Evolutionary conservation across 2,113 vertebrate genomes (phyloP).

Genomic region (Naja naja): DNA sequence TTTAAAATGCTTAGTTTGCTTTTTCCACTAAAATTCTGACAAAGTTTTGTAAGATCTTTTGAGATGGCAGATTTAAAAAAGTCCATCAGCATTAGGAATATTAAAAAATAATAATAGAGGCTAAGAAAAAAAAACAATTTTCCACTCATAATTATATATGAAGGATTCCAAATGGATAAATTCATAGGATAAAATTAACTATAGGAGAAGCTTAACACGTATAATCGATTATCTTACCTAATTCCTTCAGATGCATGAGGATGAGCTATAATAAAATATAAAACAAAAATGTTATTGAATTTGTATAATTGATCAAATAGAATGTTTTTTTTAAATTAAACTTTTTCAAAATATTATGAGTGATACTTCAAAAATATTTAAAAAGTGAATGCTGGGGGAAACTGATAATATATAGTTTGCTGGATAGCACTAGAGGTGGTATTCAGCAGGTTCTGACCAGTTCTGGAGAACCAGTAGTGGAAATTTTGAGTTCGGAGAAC

Average conservation of each 20-base stretch:
- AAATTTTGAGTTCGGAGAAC: too few species aligned
- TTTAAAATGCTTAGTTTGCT: background rate
- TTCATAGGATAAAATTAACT: background rate
- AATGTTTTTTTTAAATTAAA: background rate
- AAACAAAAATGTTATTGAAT: background rate
- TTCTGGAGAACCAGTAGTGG: too few species aligned
- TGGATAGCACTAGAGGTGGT: background rate
- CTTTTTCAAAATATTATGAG: background rate
- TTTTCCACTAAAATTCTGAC: background rate
- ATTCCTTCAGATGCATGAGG: conserved; percentile 67
- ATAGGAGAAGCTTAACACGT: background rate
- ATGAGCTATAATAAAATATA: conserved; percentile 52
- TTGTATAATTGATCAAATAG: background rate
- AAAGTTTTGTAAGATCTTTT: background rate
- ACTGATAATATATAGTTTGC: background rate
- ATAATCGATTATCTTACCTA: conserved; percentile 55
- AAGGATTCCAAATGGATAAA: background rate
- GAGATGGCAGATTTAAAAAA: background rate
- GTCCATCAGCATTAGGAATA: background rate
- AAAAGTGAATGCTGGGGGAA: background rate
- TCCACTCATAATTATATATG: background rate
- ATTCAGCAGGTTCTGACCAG: too few species aligned
- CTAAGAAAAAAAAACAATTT: background rate
- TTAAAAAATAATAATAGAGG: background rate
- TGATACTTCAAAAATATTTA: background rate